phyloP scores from a whole-genome alignment of 2,888 invertebrate genomes.

The Drosophila acutilabella region DNA sequence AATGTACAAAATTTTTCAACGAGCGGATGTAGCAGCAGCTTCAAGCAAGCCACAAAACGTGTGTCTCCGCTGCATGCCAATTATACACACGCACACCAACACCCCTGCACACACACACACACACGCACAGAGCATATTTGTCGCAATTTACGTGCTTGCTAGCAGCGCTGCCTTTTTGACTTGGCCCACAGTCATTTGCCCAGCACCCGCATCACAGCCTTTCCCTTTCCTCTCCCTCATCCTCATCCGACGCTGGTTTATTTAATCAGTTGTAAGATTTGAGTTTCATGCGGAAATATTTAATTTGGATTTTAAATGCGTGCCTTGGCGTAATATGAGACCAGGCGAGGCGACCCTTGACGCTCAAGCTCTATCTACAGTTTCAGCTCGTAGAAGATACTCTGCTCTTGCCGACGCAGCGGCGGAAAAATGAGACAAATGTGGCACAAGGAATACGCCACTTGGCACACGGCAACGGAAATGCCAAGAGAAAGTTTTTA shows the following conservation, averaged over 20 bases:
- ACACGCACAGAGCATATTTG: conserved; percentile 49
- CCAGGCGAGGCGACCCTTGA: conserved; percentile 48
- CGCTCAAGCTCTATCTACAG: conserved; percentile 21
- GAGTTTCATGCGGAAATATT: conserved; percentile 79
- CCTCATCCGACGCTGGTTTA: conserved; percentile 57
- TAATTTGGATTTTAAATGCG: conserved; percentile 79
- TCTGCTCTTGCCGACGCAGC: conserved; percentile 1
- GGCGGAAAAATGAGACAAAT: conserved; percentile 64
- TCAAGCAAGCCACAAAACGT: conserved; percentile 39
- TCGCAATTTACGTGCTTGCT: conserved; percentile 62
- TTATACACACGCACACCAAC: conserved; percentile 42
- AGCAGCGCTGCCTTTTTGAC: conserved; percentile 64
- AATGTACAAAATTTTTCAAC: conserved; percentile 56
- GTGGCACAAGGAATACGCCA: conserved; percentile 42
- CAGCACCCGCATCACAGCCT: conserved; percentile 18
- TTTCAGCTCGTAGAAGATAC: no score
- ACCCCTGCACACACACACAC: conserved; percentile 12
- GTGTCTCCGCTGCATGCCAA: conserved; percentile 55
- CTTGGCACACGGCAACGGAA: conserved; percentile 26
- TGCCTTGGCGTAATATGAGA: conserved; percentile 69
- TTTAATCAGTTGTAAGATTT: conserved; percentile 80
- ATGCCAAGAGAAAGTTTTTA: conserved; percentile 62
- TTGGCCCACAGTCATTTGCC: conserved; percentile 56
- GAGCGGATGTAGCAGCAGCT: conserved; percentile 20
- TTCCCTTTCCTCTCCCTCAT: no score